phyloP scores from a whole-genome alignment of 1,140 invertebrate genomes.

The Augochlora pura region DNA sequence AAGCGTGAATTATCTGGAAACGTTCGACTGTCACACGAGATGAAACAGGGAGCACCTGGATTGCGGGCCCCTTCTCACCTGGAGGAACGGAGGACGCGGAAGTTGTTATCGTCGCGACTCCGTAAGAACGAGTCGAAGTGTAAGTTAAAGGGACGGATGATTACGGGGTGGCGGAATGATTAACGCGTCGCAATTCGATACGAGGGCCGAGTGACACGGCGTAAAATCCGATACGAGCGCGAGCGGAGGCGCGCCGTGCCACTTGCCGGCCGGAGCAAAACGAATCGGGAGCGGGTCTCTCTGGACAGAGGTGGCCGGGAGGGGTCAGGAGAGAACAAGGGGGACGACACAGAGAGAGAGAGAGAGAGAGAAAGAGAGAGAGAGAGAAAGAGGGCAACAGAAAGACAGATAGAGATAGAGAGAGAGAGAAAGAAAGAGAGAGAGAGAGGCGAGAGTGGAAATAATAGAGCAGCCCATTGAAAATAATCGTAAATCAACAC shows the following conservation, averaged over 20 bases:
- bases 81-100: background rate
- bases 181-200: background rate
- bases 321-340: background rate
- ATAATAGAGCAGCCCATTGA: slow-evolving; percentile 34
- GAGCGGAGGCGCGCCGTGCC: background rate
- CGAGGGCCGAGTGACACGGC: background rate
- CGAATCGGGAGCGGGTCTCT: no score
- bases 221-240: slow-evolving; percentile 5
- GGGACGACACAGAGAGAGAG: background rate
- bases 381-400: background rate
- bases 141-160: background rate
- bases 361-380: background rate
- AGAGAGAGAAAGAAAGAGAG: background rate
- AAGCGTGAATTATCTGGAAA: slow-evolving; percentile 16
- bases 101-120: background rate
- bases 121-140: slow-evolving; percentile 1
- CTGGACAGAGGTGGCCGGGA: no score
- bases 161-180: slow-evolving; percentile 1
- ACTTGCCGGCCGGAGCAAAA: slow-evolving; percentile 2
- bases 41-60: no score
- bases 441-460: background rate
- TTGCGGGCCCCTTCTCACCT: no score
- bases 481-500: slow-evolving; percentile 62
- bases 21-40: background rate
- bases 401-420: background rate